Conservation (phyloP, 1,140 invertebrate species). For the Adoxophyes honmai region DNA sequence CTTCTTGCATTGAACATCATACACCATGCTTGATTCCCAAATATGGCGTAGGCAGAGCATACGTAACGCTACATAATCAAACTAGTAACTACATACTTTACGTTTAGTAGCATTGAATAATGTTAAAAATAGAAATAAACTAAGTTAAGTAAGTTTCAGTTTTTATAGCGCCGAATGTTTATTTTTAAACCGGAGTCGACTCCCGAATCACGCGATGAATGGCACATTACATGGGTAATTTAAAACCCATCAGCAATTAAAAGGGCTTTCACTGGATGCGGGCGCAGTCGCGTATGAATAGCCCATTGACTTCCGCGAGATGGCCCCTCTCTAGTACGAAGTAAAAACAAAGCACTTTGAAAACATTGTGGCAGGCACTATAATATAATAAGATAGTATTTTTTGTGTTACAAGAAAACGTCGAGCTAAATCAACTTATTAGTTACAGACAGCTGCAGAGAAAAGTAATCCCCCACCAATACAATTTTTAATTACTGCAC, state of each 20-base stretch:
- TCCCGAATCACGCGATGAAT: constrained; percentile 29
- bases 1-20: no score
- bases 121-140: no score
- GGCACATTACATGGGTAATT: constrained; percentile 28
- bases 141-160: no score
- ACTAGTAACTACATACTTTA: no score
- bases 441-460: no score
- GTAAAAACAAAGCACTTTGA: constrained; percentile 9
- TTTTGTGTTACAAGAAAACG: background rate
- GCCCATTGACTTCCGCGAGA: constrained; percentile 32
- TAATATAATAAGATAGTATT: background rate
- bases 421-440: background rate
- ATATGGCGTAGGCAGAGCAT: no score
- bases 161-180: background rate
- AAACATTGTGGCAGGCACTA: constrained; percentile 4
- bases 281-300: constrained; percentile 42
- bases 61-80: no score
- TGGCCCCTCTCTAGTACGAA: background rate
- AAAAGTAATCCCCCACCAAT: no score
- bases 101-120: no score
- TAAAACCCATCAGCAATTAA: constrained; percentile 51
- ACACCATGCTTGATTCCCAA: no score
- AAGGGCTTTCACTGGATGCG: constrained; percentile 36
- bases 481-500: no score
- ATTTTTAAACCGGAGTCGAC: constrained; percentile 8